phyloP scores from a whole-genome alignment of 2,113 vertebrate genomes.

The Crotophaga sulcirostris region DNA sequence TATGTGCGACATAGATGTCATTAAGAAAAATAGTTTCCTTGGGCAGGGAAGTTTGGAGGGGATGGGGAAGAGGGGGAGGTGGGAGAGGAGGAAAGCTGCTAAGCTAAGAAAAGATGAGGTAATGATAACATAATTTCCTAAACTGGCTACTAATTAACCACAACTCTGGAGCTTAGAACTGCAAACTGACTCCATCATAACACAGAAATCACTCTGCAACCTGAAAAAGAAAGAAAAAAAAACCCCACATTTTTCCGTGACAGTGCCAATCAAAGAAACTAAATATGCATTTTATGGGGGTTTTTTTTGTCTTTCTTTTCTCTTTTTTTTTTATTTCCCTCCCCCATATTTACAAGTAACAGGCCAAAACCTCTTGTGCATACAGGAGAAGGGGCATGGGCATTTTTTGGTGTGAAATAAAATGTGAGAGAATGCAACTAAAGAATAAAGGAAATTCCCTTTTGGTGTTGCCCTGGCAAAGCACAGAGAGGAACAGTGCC shows the following conservation, averaged over 20 bases:
- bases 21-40: constrained; percentile 35
- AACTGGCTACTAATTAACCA: constrained; percentile 61
- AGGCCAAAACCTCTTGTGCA: background rate
- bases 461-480: background rate
- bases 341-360: background rate
- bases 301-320: background rate
- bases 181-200: background rate
- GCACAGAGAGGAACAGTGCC: background rate
- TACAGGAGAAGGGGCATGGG: background rate
- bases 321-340: background rate
- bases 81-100: background rate
- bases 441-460: background rate
- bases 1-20: background rate
- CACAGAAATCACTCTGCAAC: background rate
- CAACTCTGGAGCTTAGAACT: background rate
- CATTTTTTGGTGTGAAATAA: background rate
- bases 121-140: constrained; percentile 65
- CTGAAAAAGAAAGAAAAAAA: background rate
- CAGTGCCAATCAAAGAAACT: background rate
- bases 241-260: background rate
- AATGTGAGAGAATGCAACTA: background rate
- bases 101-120: constrained; percentile 47
- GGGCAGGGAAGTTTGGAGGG: background rate
- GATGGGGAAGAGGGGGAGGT: background rate
- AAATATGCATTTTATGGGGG: background rate